Evolutionary conservation across 30 jellyfish, hydroid and myxozoan genomes (phyloP), one percentile per base, ranked within the genome.

Genomic region (Turritopsis rubra): DNA sequence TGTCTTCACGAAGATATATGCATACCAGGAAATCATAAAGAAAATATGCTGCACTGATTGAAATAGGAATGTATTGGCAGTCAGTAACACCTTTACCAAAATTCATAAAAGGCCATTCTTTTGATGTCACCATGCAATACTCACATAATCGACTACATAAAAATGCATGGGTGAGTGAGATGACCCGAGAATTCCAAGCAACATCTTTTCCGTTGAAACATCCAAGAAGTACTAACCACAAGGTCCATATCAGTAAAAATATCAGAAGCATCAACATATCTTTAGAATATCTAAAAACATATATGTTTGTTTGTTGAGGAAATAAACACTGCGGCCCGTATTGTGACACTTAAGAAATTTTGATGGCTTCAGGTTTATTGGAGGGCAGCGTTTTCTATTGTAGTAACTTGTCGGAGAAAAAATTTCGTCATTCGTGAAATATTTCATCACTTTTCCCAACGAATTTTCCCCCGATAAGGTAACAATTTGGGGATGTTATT

Each of bases 121-220:
- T 72, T 20, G 76, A 95, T 21, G 79, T 0, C 26, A 8, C 86
- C 52, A 17, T 53, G 25, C 87, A 80, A 20, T 66, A 27, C 54
- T 90, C 95, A 9, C 75, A 16, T 1, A 79, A 18, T 26, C 90
- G 85, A 18, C 86, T 30, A 16, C 79, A 88, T 0, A 81, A 77
- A 76, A 90, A 26, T 7, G 97, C 95, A 66, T 90, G 97, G 23
- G 72, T 23, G 86, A 90, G 75, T 1, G 97, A 93, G 13, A 90
- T 73, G 22, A 90, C 53, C 21, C 97, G 85, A 84, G 91, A 86
- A 79, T 82, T 90, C 95, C 95, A 90, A 29, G 79, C 88, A 53
- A 72, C 74, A 75, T 88, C 77, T 68, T 27, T 68, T 13, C 30
- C 30, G 19, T 68, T 68, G 30, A 68, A 19, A 23, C 77, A 19